A percentile compares a stretch with the other conserved stretches of the same genome.
These are phyloP conservation scores for Melanerpes aurifrons DNA, from an alignment of 2,113 vertebrate genomes.

Conservation along the genomic window DNA sequence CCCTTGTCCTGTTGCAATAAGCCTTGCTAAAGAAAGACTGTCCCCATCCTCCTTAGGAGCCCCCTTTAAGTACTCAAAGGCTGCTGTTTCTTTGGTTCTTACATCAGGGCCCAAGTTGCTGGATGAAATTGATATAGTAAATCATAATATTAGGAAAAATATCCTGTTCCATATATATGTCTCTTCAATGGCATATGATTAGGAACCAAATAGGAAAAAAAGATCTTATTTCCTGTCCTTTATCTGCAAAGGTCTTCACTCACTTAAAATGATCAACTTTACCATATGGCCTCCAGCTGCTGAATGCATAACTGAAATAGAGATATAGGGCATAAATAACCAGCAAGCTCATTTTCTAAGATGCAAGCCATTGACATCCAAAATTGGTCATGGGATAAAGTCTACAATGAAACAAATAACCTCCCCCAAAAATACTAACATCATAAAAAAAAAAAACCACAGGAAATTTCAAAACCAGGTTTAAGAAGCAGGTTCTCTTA, in stretches of 20 bases:
- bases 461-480: conserved; percentile 62
- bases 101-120: background rate
- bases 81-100: background rate
- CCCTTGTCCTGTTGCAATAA: no score
- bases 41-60: no score
- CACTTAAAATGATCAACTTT: conserved; percentile 17
- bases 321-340: conserved; percentile 61
- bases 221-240: background rate
- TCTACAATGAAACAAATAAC: background rate
- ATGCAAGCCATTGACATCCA: conserved; percentile 38
- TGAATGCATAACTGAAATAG: conserved; percentile 58
- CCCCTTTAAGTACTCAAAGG: no score
- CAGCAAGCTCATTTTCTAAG: conserved; percentile 40
- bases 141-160: background rate
- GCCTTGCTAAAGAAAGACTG: no score
- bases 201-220: background rate
- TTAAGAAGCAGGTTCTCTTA: conserved; percentile 46
- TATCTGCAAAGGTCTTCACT: conserved; percentile 62
- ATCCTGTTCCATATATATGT: background rate
- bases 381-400: conserved; percentile 48
- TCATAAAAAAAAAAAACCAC: background rate
- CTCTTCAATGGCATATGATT: background rate
- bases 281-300: conserved; percentile 67
- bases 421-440: background rate
- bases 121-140: background rate